Evolutionary conservation across 1,140 invertebrate genomes (phyloP).

Genomic region (Tenebrio molitor): DNA sequence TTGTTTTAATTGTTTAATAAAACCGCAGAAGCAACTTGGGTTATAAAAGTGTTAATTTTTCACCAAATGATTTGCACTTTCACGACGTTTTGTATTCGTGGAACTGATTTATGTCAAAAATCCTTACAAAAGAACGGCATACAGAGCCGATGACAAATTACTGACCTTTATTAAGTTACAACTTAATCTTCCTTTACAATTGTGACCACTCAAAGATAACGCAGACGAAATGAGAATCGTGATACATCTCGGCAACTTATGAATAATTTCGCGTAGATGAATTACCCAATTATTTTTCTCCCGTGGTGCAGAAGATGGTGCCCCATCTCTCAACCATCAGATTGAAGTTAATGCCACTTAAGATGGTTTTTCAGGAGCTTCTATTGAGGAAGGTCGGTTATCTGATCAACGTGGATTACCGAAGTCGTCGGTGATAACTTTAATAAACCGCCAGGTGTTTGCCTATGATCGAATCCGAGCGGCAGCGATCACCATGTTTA

Average conservation of each 20-base stretch:
- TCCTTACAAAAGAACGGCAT: neutral
- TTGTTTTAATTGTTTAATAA: no score
- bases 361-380: conserved; percentile 57
- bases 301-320: conserved; percentile 54
- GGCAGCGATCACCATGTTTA: conserved; percentile 11
- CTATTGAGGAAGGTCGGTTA: conserved; percentile 54
- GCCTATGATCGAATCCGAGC: conserved; percentile 1
- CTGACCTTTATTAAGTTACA: conserved; percentile 51
- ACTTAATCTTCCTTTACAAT: conserved; percentile 45
- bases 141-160: conserved; percentile 47
- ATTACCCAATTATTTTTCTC: conserved; percentile 58
- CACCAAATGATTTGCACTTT: neutral
- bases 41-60: no score
- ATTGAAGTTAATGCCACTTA: conserved; percentile 60
- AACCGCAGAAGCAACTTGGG: no score
- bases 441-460: conserved; percentile 29
- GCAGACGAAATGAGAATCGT: conserved; percentile 51
- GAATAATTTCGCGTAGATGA: conserved; percentile 62
- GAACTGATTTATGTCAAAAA: neutral
- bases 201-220: conserved; percentile 49
- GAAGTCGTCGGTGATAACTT: conserved; percentile 17
- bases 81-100: neutral
- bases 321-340: conserved; percentile 59
- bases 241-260: conserved; percentile 56
- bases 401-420: conserved; percentile 59